Percentiles rank a stretch among this genome's conserved stretches.
Conservation (phyloP, 2,888 invertebrate species). For the Oxycera nigricornis region DNA sequence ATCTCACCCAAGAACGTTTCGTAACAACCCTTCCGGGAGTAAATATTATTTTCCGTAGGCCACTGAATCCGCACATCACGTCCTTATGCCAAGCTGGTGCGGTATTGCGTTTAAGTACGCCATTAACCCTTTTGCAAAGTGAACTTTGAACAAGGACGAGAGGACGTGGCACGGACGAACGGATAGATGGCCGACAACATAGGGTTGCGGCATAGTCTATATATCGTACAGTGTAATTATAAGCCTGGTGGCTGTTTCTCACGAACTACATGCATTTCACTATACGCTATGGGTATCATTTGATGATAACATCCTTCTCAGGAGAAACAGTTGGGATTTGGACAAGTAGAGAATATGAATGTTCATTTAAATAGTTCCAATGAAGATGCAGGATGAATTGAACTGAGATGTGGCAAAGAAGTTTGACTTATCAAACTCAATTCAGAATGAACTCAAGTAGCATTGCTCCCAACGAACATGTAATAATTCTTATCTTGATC, state of each 20-base stretch:
- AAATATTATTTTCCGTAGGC: slow-evolving; percentile 28
- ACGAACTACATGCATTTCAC: not conserved
- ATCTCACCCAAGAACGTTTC: not conserved
- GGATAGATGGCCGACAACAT: not conserved
- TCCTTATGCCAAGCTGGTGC: not conserved
- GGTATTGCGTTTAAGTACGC: slow-evolving; percentile 37
- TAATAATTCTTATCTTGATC: too few species aligned
- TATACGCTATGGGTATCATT: not conserved
- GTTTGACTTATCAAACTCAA: too few species aligned
- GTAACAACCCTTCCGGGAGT: not conserved
- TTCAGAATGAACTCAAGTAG: too few species aligned
- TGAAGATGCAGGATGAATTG: too few species aligned
- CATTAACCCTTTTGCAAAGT: slow-evolving; percentile 34
- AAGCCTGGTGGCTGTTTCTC: slow-evolving; percentile 9
- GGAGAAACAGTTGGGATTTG: too few species aligned
- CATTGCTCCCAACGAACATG: too few species aligned
- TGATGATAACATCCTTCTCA: not conserved
- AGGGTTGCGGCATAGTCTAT: not conserved
- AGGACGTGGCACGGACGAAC: too few species aligned
- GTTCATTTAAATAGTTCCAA: too few species aligned
- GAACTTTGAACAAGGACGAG: too few species aligned
- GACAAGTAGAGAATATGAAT: too few species aligned
- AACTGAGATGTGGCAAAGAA: too few species aligned
- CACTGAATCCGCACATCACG: not conserved
- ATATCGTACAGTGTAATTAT: slow-evolving; percentile 26